Evolutionary conservation across 2,797 vertebrate species (phyloP), one percentile per base, ranked within the genome.

Genomic region (Diplodus puntazzo): DNA sequence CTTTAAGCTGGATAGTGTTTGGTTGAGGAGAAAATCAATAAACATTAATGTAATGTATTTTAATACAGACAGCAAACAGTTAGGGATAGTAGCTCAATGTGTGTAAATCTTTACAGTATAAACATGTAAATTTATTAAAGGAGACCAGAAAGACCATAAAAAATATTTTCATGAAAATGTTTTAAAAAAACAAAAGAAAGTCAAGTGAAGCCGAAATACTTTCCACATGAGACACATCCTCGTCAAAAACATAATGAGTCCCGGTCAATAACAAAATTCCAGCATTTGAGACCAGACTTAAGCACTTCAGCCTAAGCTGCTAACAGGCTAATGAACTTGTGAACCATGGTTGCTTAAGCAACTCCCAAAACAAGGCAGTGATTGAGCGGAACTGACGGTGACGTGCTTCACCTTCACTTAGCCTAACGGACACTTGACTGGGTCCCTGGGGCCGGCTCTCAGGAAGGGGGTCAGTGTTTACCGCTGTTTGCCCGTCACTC

Each of bases 391-490:
- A 92, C 85, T 83, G 84, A 79, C 34, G 54, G 55, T 89, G 93
- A 94, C 85, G 88, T 80, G 85, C 87, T 91, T 95, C 93, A 92
- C 85, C 91, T 93, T 92, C 89, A 91, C 88, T 95, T 94, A 94
- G 87, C 80, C 75, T 87, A 89, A 94, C 87, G 77, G 91, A 94
- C 92, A 92, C 92, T 92, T 87, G 84, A 91, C 82, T 73, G 77
- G 77, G 91, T 89, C 92, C 89, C 92, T 20, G 76, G 88, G 87
- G 93, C 77, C 83, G 92, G 68, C 83, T 39, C 74, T 27, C 77
- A 90, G 88, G 87, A 88, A 80, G 87, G 83, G 77, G 87, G 74
- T 77, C 91, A 87, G 74, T 93, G 89, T 95, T 95, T 94, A 91
- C 91, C 76, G 75, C 65, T 86, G 85, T 95, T 93, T 90, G 81